Conservation (phyloP, 2,888 invertebrate species). For the Cryptosula pallasiana region DNA sequence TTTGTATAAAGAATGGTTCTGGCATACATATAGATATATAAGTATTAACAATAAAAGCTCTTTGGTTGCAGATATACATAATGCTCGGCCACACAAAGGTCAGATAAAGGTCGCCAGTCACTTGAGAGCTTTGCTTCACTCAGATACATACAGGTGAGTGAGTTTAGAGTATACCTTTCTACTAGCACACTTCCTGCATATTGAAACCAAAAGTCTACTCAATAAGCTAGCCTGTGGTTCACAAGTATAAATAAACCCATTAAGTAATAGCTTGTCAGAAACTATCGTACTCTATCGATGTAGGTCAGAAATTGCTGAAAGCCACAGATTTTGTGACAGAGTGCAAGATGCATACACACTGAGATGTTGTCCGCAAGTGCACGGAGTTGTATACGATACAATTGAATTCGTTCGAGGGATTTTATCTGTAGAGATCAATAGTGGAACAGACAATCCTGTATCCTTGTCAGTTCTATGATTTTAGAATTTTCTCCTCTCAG, state of each 20-base stretch:
- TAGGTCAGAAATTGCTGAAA: conserved; percentile 53
- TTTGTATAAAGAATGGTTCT: too few species aligned
- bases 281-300: background rate
- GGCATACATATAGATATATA: too few species aligned
- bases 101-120: conserved; percentile 61
- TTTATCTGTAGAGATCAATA: conserved; percentile 63
- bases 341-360: conserved; percentile 67
- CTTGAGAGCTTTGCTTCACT: conserved; percentile 61
- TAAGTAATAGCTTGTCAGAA: too few species aligned
- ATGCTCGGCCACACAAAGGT: conserved; percentile 62
- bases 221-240: too few species aligned
- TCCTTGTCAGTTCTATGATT: conserved; percentile 31
- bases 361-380: conserved; percentile 63
- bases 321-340: conserved; percentile 62
- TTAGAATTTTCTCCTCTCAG: conserved; percentile 15
- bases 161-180: too few species aligned
- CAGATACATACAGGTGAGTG: conserved; percentile 62
- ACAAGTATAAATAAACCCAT: too few species aligned
- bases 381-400: conserved; percentile 65
- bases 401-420: conserved; percentile 61
- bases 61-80: conserved; percentile 58
- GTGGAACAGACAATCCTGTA: conserved; percentile 66
- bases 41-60: too few species aligned
- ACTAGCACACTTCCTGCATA: too few species aligned
- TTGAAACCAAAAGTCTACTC: too few species aligned